Base-by-base conservation (phyloP, 2,797 vertebrate genomes). In the Fundulus diaphanus region DNA sequence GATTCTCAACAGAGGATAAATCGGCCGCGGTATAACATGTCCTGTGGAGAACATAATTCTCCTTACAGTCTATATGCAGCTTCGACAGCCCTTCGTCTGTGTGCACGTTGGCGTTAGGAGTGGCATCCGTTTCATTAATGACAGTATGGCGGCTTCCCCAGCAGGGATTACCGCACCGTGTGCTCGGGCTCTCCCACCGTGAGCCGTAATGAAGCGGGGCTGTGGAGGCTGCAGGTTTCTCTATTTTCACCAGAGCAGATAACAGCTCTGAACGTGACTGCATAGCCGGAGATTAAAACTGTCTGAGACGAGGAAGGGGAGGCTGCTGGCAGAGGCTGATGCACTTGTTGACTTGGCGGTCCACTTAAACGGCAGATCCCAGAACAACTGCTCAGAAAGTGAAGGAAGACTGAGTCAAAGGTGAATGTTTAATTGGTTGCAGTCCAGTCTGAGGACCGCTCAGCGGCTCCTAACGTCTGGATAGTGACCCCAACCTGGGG, bases 201-300 rank as follows among this genome's bases (percentile, higher is more conserved):
- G 92, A 42, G 16, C 75, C 65, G 80, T 93, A 93, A 94, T 92
- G 92, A 93, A 88, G 85, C 72, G 65, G 70, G 72, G 80, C 77
- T 70, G 85, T 66, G 44, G 84, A 80, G 78, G 72, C 51, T 65
- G 81, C 80, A 72, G 83, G 83, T 82, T 78, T 65, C 79, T 49
- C 81, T 81, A n/a, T 79, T 79, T 85, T 76, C 74, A 82, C 77
- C 68, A 59, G 72, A 76, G 77, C 84, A 85, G 87, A 85, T 52
- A 73, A 86, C 74, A 68, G 74, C 80, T 78, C 74, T 81, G 81
- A 77, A 91, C 87, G 87, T 88, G 87, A 87, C 79, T 80, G 83
- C 74, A 83, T 90, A 85, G 87, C 57, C 66, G 70, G 74, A 89
- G 89, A 89, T 88, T 88, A 87, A 83, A 90, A 79, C 68, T 82